These are phyloP conservation scores for Sebastes aleutianus DNA, from an alignment of 2,797 vertebrate species.

Conservation along the genomic window DNA sequence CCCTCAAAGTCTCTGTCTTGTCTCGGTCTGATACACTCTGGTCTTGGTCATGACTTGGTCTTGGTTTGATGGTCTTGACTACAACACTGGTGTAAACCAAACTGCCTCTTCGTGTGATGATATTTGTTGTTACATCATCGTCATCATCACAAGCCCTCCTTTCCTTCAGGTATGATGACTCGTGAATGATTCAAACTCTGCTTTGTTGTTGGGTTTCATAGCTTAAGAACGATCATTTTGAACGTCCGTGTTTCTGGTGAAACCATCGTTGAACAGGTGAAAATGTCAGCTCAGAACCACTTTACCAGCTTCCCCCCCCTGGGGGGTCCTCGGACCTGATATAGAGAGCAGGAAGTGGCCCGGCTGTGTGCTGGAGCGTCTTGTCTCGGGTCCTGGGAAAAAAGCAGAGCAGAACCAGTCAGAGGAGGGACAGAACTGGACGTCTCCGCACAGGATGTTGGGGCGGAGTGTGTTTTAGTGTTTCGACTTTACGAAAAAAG, in stretches of 20 bases:
- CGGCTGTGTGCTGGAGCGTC: slow-evolving; percentile 2
- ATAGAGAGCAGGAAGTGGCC: slow-evolving; percentile 19
- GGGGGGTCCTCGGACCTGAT: slow-evolving; percentile 9
- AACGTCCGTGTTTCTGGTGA: too few relatives aligned
- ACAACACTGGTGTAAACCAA: too few relatives aligned
- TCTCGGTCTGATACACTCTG: too few relatives aligned
- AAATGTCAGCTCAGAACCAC: neutral
- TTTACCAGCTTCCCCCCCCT: too few relatives aligned
- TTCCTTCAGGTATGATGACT: neutral
- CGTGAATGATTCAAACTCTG: neutral
- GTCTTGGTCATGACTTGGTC: too few relatives aligned
- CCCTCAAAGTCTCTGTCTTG: too few relatives aligned
- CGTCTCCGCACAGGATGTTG: slow-evolving; percentile 28
- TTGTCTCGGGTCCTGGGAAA: slow-evolving; percentile 57
- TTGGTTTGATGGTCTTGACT: too few relatives aligned
- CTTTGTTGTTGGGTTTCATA: neutral
- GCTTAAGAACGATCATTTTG: neutral
- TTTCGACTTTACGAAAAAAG: slow-evolving; percentile 11
- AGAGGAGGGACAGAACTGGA: slow-evolving; percentile 50
- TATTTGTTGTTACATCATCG: too few relatives aligned
- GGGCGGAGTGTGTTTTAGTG: slow-evolving; percentile 25
- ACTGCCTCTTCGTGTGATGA: too few relatives aligned
- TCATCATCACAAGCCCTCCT: neutral
- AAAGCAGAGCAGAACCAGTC: slow-evolving; percentile 30
- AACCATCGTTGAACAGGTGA: neutral